Evolutionary conservation across 2,113 vertebrate species (phyloP), one percentile per base, ranked within the genome.

Genomic region (Propithecus coquereli): DNA sequence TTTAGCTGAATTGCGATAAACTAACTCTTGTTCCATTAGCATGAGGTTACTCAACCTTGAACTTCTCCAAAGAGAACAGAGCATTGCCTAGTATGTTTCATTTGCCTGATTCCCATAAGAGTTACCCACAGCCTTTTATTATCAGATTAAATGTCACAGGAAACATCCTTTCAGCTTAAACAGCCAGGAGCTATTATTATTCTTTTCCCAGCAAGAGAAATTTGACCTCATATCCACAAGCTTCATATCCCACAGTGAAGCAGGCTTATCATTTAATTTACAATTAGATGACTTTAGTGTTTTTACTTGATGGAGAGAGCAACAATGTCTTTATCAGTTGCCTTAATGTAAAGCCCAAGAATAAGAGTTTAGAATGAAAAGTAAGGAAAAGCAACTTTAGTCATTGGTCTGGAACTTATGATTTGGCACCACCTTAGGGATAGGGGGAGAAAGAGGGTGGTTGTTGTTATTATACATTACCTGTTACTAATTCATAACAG

Each of bases 61-160:
- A 93, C 66, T 76, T 74, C 50, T 47, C 16, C n/a, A 40, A 95
- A 92, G 87, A 93, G 71, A 87, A 74, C n/a, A 93, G 76, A 92
- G 43, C 5, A 95, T 87, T 97, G 93, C 43, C 43, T 76, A 68
- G 30, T 40, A 34, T 17, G 25, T 32, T 66, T 92, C 34, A 59
- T 93, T 92, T 93, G 57, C 57, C 61, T 93, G 57, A 59, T 61
- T 97, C 81, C 63, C 43, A 7, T 52, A 71, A 94, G 79, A 90
- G 47, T 59, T 95, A 77, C 87, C 59, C 87, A 96, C 40, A 63
- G 93, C 27, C 54, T 96, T 93, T 95, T 65, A 85, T 96, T 82
- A 95, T 95, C 77, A 96, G 88, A 95, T 94, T 91, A 96, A 97
- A 82, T 97, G 91, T 96, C 94, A 89, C 34, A 79, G 83, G 66